These are phyloP conservation scores for Marasmarcha lunaedactyla DNA, from an alignment of 2,888 invertebrate genomes.

Conservation along the genomic window DNA sequence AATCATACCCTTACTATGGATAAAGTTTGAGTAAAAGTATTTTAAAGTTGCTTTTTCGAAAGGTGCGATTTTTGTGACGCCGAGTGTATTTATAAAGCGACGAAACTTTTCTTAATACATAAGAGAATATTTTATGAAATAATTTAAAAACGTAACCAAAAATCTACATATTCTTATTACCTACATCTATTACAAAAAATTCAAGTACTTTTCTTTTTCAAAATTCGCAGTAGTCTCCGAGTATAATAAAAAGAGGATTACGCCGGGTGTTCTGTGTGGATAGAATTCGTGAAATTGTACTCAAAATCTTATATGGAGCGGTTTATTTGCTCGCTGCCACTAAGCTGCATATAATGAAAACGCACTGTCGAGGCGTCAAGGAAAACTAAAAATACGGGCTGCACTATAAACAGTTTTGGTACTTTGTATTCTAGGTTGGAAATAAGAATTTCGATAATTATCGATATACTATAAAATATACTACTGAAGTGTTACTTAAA, in stretches of 20 bases:
- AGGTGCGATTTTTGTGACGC: too few relatives aligned
- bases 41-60: too few relatives aligned
- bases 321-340: constrained; percentile 61
- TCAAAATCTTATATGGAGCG: constrained; percentile 60
- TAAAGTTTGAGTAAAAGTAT: too few relatives aligned
- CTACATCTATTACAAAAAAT: too few relatives aligned
- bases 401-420: constrained; percentile 27
- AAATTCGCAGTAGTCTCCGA: constrained; percentile 58
- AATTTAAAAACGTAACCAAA: too few relatives aligned
- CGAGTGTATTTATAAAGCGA: too few relatives aligned
- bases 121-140: too few relatives aligned
- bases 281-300: constrained; percentile 59
- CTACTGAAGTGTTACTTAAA: too few relatives aligned
- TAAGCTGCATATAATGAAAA: constrained; percentile 72
- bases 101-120: too few relatives aligned
- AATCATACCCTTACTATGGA: too few relatives aligned
- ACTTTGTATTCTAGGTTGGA: constrained; percentile 20
- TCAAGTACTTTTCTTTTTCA: constrained; percentile 62
- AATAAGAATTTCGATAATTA: too few relatives aligned
- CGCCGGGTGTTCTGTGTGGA: constrained; percentile 45
- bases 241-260: constrained; percentile 70
- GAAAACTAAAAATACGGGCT: constrained; percentile 42
- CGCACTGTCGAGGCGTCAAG: constrained; percentile 63
- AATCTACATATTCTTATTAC: constrained; percentile 29
- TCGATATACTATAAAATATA: too few relatives aligned